Base-by-base conservation (phyloP, 2,888 invertebrate species). In the Agriotes lineatus region DNA sequence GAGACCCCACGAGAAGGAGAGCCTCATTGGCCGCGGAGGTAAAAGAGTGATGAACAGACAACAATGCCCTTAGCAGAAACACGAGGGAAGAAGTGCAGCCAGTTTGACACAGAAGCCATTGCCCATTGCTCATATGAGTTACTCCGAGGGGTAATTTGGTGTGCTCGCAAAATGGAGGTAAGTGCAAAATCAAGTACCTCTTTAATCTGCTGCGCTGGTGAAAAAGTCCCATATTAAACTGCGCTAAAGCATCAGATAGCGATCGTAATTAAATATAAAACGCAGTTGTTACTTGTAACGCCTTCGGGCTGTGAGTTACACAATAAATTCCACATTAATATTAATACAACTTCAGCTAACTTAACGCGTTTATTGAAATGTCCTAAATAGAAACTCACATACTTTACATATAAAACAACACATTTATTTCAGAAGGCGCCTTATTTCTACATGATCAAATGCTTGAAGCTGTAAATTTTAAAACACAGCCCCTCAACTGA, bases 61-160 rank as follows among this genome's bases (percentile, higher is more conserved):
- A 67, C 62, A 50, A 61, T 59, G 58, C 35, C 57, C 59, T 50
- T 25, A 58, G 6, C 39, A 58, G 67, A 67, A 70, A 54, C 67
- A 66, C 67, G 50, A 69, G 71, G 69, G 71, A 63, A 56, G 72
- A 76, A 76, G 72, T 70, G 72, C 62, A 72, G 74, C 73, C 73
- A 77, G 73, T 74, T 75, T 75, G 67, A 72, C 75, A 75, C 73
- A 75, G 76, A 71, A 76, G 74, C 78, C 77, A 77, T 76, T 75
- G 74, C 71, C 76, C 76, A 75, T 76, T 70, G 64, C 67, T 63
- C 60, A 60, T 67, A 65, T 58, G 64, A 63, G 57, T 58, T 59
- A 63, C 20, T 35, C 72, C 48, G 69, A 67, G 73, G 75, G 74
- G 70, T 69, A 70, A 68, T 69, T 67, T 52, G 67, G 67, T 70